phyloP scores from a whole-genome alignment of 2,888 invertebrate species.

The Gymnocheta viridis region DNA sequence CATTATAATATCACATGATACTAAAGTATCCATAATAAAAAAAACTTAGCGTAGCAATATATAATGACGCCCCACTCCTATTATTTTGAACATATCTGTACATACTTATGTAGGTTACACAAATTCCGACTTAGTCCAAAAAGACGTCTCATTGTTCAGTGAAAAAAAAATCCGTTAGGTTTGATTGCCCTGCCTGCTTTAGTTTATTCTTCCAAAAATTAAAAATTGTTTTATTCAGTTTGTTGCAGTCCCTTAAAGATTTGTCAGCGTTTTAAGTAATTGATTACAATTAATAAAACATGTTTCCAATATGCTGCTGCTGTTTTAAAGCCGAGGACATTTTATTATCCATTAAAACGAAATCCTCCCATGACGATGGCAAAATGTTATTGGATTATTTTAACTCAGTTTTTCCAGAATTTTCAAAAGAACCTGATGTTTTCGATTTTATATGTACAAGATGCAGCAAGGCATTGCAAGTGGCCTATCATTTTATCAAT shows the following conservation, averaged over 20 bases:
- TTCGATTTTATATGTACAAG: conserved; percentile 74
- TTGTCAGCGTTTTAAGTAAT: neutral
- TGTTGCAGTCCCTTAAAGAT: neutral
- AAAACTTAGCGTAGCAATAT: too few relatives aligned
- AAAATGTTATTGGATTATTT: conserved; percentile 60
- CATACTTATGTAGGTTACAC: neutral
- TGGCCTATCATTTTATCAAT: conserved; percentile 76
- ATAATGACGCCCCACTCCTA: too few relatives aligned
- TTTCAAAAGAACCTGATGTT: conserved; percentile 57
- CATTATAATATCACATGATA: too few relatives aligned
- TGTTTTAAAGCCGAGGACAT: conserved; percentile 72
- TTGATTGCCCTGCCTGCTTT: neutral
- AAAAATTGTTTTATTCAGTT: neutral
- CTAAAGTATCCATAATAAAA: too few relatives aligned
- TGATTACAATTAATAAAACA: neutral
- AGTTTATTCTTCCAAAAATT: neutral
- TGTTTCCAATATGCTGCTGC: conserved; percentile 73
- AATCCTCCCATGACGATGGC: conserved; percentile 43
- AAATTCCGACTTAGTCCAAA: neutral
- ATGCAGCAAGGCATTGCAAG: conserved; percentile 77
- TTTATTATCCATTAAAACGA: conserved; percentile 40
- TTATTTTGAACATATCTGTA: too few relatives aligned
- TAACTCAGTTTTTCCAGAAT: conserved; percentile 67
- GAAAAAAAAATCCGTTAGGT: conserved; percentile 10
- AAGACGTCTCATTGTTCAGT: neutral